Evolutionary conservation across 2,888 invertebrate genomes (phyloP).

Genomic region (Pardosa pseudoannulata): DNA sequence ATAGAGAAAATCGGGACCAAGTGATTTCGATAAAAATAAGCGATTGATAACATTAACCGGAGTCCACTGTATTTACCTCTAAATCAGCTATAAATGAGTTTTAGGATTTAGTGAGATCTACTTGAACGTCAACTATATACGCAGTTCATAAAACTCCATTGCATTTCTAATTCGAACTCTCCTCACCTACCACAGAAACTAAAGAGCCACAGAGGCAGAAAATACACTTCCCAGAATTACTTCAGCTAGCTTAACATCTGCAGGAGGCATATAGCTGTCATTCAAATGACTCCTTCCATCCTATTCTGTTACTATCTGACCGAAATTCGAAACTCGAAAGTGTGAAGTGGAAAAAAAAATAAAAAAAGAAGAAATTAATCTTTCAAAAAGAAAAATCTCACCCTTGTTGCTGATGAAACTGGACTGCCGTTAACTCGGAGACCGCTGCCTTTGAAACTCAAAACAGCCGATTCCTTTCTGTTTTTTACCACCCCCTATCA

Average conservation of each 20-base stretch:
- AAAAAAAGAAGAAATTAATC: slow-evolving; percentile 11
- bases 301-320: background rate
- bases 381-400: background rate
- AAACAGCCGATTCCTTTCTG: slow-evolving; percentile 11
- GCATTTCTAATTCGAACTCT: too few species aligned
- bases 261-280: slow-evolving; percentile 15
- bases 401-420: slow-evolving; percentile 15
- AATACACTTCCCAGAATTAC: background rate
- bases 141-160: too few species aligned
- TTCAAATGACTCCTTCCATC: background rate
- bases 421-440: slow-evolving; percentile 5
- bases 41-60: too few species aligned
- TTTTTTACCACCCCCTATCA: slow-evolving; percentile 16
- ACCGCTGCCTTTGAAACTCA: slow-evolving; percentile 23
- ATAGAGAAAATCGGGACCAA: too few species aligned
- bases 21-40: too few species aligned
- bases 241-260: background rate
- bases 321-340: background rate
- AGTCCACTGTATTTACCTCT: too few species aligned
- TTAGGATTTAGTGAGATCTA: too few species aligned
- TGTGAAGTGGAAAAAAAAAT: background rate
- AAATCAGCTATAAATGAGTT: too few species aligned
- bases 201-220: too few species aligned
- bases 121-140: too few species aligned
- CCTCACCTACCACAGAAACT: too few species aligned